phyloP scores from a whole-genome alignment of 2,888 invertebrate genomes.

The Synanthedon vespiformis region DNA sequence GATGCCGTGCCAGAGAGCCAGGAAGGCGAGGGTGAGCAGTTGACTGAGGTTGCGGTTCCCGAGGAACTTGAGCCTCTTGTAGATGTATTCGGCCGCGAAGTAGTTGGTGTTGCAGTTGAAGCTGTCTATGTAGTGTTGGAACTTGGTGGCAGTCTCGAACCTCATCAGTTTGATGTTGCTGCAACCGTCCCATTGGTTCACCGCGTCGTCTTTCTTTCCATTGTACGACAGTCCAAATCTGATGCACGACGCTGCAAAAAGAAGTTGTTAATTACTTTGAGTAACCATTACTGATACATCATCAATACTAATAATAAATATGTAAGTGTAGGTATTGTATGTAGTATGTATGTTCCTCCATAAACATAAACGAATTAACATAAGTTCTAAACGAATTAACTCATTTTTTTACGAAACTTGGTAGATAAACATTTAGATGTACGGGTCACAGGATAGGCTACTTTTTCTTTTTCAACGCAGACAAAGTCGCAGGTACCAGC shows the following conservation, averaged over 20 bases:
- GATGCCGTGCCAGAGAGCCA: conserved; percentile 97
- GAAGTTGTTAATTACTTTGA: no score
- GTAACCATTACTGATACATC: no score
- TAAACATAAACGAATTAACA: no score
- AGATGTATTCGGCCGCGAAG: conserved; percentile 94
- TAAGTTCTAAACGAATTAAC: no score
- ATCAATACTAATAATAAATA: no score
- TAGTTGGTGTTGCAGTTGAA: conserved; percentile 97
- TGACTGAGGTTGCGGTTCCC: conserved; percentile 88
- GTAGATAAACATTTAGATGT: no score
- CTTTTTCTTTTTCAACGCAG: no score
- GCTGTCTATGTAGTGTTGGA: conserved; percentile 88
- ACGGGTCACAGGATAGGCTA: no score
- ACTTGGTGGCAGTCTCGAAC: conserved; percentile 86
- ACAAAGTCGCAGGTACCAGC: no score
- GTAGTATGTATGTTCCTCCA: no score
- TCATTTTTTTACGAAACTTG: no score
- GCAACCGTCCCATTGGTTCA: conserved; percentile 85
- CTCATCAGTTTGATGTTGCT: conserved; percentile 86
- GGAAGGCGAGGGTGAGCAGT: conserved; percentile 82
- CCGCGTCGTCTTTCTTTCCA: conserved; percentile 63
- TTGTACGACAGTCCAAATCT: conserved; percentile 86
- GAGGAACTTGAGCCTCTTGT: conserved; percentile 92
- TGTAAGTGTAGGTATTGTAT: no score
- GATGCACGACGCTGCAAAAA: conserved; percentile 56